Conservation (phyloP, 1,140 invertebrate genomes). For the Adelges cooleyi region DNA sequence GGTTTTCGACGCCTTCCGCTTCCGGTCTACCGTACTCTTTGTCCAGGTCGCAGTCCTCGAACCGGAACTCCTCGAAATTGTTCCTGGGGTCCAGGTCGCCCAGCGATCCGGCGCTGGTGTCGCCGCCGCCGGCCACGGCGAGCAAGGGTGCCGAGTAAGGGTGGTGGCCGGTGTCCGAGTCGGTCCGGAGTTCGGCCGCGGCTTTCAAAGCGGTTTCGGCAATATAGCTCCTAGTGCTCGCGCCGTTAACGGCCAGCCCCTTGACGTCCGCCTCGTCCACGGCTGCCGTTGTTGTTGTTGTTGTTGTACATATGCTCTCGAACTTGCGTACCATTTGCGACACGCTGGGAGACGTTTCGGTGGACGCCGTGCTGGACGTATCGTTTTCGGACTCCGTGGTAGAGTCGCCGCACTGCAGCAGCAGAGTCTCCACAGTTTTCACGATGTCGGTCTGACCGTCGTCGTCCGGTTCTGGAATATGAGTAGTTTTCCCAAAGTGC, state of each 20-base stretch:
- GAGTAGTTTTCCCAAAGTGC: slow-evolving; percentile 16
- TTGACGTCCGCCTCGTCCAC: neutral
- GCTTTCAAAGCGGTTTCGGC: slow-evolving; percentile 7
- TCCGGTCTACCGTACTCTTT: slow-evolving; percentile 32
- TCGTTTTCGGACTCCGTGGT: slow-evolving; percentile 27
- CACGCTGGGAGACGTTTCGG: slow-evolving; percentile 31
- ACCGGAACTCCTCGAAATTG: slow-evolving; percentile 67
- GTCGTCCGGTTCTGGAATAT: slow-evolving; percentile 1
- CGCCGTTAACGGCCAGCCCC: neutral
- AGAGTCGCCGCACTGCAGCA: neutral
- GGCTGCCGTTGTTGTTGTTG: neutral
- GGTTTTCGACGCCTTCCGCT: slow-evolving; percentile 43
- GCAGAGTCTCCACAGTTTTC: slow-evolving; percentile 17
- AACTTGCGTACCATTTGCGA: slow-evolving; percentile 35
- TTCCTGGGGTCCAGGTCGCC: slow-evolving; percentile 35
- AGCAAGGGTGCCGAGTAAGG: neutral
- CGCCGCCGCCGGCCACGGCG: neutral
- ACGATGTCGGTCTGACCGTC: neutral
- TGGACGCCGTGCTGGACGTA: slow-evolving; percentile 5
- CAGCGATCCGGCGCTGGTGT: slow-evolving; percentile 30
- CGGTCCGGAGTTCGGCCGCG: neutral
- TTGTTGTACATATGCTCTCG: slow-evolving; percentile 32
- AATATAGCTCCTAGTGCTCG: neutral
- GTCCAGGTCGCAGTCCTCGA: slow-evolving; percentile 60
- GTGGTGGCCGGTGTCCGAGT: neutral